These are phyloP conservation scores for Trematomus bernacchii DNA, from an alignment of 2,797 vertebrate species.

Conservation along the genomic window DNA sequence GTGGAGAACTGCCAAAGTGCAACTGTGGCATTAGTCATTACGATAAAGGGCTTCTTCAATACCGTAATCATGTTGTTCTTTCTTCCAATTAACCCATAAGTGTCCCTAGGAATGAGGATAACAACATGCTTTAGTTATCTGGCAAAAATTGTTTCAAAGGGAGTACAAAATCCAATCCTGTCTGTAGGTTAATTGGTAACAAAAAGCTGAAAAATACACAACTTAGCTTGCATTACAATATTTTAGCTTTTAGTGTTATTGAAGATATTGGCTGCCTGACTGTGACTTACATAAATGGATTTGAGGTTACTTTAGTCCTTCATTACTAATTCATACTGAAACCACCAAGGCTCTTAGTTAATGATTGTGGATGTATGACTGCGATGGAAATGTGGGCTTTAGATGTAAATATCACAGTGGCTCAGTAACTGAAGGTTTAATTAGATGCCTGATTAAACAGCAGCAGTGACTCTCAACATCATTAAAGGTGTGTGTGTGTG, in stretches of 20 bases:
- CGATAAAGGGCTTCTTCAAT: conserved; percentile 12
- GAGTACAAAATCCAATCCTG: neutral
- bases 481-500: neutral
- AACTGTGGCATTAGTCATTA: conserved; percentile 10
- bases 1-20: conserved; percentile 9
- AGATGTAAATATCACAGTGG: conserved; percentile 1
- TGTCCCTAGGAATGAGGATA: neutral
- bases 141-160: conserved; percentile 5
- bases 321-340: conserved; percentile 26
- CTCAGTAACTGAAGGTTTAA: conserved; percentile 1
- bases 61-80: conserved; percentile 20
- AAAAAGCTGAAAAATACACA: conserved; percentile 12
- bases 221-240: conserved; percentile 1
- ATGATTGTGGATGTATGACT: conserved; percentile 28
- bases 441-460: conserved; percentile 32
- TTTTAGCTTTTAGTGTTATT: conserved; percentile 59
- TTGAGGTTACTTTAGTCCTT: conserved; percentile 32
- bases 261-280: conserved; percentile 31
- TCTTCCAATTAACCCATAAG: neutral
- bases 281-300: conserved; percentile 29
- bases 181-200: neutral
- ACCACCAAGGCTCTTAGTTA: conserved; percentile 22
- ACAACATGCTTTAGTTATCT: neutral
- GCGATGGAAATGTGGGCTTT: neutral
- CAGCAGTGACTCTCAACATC: conserved; percentile 5